Evolutionary conservation across 2,888 invertebrate genomes (phyloP).

Genomic region (Sminthurides aquaticus): DNA sequence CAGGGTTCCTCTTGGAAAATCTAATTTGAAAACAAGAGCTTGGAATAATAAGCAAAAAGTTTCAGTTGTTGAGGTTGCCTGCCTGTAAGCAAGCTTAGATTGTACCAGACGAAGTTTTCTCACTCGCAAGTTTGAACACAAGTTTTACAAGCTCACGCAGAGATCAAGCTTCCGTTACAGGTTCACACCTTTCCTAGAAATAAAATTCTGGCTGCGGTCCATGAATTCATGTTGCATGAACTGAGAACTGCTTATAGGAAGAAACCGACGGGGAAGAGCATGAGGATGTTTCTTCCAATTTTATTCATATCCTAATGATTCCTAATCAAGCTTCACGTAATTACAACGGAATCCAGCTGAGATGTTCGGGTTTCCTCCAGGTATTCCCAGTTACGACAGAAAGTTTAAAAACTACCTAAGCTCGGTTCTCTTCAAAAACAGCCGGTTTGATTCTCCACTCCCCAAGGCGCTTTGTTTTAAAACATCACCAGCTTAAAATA

Average conservation of each 20-base stretch:
- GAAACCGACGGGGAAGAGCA: background rate
- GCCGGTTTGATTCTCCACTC: too few relatives aligned
- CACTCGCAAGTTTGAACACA: too few relatives aligned
- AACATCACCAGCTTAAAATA: too few relatives aligned
- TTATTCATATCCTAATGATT: background rate
- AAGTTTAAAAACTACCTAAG: too few relatives aligned
- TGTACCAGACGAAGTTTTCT: too few relatives aligned
- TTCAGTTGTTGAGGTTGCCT: too few relatives aligned
- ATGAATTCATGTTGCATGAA: too few relatives aligned
- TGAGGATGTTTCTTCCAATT: background rate
- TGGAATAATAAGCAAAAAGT: background rate
- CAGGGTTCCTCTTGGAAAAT: too few relatives aligned
- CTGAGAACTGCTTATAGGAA: too few relatives aligned
- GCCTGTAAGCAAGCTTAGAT: background rate
- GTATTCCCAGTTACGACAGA: background rate
- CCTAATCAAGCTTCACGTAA: background rate
- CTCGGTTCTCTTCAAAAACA: too few relatives aligned
- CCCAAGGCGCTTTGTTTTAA: too few relatives aligned
- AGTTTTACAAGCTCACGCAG: background rate
- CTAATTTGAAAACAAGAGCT: background rate
- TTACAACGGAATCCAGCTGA: background rate
- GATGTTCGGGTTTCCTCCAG: background rate
- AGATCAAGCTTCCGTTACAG: background rate
- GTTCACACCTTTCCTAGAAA: background rate
- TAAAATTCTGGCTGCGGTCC: background rate